These are phyloP conservation scores for Podotricha telesiphe DNA, from an alignment of 2,888 invertebrate species.

Conservation along the genomic window DNA sequence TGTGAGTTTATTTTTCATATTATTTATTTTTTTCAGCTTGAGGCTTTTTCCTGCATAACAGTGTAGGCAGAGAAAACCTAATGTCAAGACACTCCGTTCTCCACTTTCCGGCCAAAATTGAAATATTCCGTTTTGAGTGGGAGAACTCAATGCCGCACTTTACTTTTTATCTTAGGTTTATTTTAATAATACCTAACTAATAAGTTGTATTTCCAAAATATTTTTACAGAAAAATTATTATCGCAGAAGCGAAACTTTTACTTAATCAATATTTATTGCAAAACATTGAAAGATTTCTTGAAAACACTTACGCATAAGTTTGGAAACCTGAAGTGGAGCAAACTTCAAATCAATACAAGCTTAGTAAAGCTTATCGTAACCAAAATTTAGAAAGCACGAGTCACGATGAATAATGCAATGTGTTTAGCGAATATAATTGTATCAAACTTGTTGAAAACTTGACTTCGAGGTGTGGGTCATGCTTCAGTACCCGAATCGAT, in stretches of 20 bases:
- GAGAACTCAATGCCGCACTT: too few species aligned
- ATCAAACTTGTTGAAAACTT: constrained; percentile 36
- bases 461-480: constrained; percentile 35
- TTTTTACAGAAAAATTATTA: background rate
- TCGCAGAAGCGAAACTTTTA: background rate
- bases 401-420: background rate
- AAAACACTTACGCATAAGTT: constrained; percentile 1
- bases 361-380: constrained; percentile 3
- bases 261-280: background rate
- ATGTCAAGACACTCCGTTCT: too few species aligned
- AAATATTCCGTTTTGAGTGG: too few species aligned
- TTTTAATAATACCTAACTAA: too few species aligned
- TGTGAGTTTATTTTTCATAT: background rate
- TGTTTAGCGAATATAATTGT: constrained; percentile 26
- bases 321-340: background rate
- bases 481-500: constrained; percentile 56
- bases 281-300: constrained; percentile 5
- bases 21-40: too few species aligned
- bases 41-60: too few species aligned
- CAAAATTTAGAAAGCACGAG: constrained; percentile 3
- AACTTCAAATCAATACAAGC: constrained; percentile 20
- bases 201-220: too few species aligned
- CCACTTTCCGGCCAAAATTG: too few species aligned
- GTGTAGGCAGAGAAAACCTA: too few species aligned
- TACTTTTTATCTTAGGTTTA: too few species aligned